phyloP scores from a whole-genome alignment of 30 jellyfish, hydroid and myxozoan genomes.

The Aurelia aurita region DNA sequence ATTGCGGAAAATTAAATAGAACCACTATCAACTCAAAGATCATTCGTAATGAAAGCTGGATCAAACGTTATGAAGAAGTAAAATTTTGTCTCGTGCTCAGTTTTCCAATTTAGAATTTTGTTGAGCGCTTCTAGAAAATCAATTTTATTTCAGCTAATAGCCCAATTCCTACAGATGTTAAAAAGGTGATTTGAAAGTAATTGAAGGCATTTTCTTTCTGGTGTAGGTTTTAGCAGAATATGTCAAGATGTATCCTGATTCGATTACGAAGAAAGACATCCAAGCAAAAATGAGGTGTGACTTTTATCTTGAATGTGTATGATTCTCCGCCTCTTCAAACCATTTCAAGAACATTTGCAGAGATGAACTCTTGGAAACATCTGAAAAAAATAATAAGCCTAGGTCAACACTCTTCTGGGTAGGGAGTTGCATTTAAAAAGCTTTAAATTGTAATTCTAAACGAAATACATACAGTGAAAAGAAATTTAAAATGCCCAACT shows the following conservation, averaged over 20 bases:
- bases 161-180: not conserved
- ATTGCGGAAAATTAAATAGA: no score
- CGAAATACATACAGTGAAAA: no score
- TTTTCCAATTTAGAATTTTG: no score
- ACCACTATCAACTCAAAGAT: no score
- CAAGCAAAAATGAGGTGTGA: slow-evolving; percentile 68
- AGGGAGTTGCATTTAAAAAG: no score
- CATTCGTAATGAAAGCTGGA: no score
- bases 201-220: not conserved
- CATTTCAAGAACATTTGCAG: not conserved
- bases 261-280: slow-evolving; percentile 16
- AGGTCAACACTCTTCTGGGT: no score
- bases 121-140: not conserved
- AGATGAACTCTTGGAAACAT: not conserved
- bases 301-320: not conserved
- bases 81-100: no score
- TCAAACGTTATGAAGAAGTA: no score
- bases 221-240: slow-evolving; percentile 58
- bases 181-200: not conserved
- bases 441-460: no score
- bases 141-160: not conserved
- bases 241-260: slow-evolving; percentile 13
- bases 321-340: not conserved
- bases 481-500: no score
- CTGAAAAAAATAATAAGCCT: not conserved